phyloP scores from a whole-genome alignment of 64 coral and sea anemone species.

The Exaiptasia diaphana region DNA sequence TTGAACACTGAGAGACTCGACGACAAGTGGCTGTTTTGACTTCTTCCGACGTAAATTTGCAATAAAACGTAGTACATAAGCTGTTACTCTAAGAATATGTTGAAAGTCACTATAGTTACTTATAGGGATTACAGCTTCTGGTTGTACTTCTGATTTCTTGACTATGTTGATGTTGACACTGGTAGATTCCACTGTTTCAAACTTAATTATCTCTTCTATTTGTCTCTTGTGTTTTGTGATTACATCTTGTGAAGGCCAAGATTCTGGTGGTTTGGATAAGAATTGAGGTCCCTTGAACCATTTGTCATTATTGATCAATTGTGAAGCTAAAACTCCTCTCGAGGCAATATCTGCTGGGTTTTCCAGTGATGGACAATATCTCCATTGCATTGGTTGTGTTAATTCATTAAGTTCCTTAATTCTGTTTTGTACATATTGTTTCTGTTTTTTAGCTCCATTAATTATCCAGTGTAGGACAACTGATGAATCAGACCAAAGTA shows the following conservation, averaged over 20 bases:
- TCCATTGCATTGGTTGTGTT: constrained; percentile 2
- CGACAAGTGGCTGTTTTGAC: background rate
- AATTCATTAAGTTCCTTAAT: constrained; percentile 27
- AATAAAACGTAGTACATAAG: background rate
- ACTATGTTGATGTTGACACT: background rate
- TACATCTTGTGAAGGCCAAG: background rate
- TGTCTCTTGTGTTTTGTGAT: too few relatives aligned
- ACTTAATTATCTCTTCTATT: background rate
- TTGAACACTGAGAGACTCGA: background rate
- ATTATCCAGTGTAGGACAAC: constrained; percentile 33
- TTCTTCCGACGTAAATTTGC: background rate
- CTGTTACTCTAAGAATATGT: constrained; percentile 6
- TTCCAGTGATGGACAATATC: constrained; percentile 17
- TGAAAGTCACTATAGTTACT: background rate
- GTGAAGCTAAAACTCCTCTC: constrained; percentile 3
- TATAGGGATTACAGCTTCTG: background rate
- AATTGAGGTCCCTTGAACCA: constrained; percentile 43
- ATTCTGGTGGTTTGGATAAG: background rate
- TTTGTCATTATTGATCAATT: background rate
- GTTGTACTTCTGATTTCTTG: background rate
- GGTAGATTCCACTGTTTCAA: background rate
- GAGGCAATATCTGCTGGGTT: constrained; percentile 54
- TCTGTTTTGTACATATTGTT: constrained; percentile 42
- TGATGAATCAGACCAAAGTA: constrained; percentile 31
- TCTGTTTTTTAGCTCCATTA: constrained; percentile 29